Conservation (phyloP, 2,113 vertebrate species). For the Struthio camelus region DNA sequence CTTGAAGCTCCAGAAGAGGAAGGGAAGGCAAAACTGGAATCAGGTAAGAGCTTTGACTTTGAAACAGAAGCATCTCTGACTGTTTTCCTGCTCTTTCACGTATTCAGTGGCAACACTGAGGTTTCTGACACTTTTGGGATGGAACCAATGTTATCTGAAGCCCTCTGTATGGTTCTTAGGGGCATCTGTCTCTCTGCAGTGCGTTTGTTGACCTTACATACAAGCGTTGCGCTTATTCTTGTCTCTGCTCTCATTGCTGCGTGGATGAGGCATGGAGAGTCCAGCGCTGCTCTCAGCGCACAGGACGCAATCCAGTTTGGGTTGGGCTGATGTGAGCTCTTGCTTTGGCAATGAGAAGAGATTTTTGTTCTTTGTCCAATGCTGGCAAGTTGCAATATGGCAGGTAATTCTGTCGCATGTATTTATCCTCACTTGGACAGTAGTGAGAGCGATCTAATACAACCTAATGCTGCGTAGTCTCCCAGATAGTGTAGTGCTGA, state of each 20-base stretch:
- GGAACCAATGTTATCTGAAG: neutral
- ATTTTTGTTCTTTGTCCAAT: neutral
- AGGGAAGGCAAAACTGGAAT: neutral
- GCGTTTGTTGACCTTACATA: rapidly evolving
- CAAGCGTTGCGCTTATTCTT: neutral
- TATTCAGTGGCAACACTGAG: neutral
- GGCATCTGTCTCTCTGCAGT: neutral
- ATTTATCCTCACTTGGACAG: neutral
- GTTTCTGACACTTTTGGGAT: neutral
- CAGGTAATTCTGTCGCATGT: no score
- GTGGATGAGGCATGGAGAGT: neutral
- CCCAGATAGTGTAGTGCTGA: neutral
- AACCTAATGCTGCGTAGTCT: neutral
- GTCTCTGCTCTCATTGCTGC: neutral
- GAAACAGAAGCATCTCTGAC: neutral
- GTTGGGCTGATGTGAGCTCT: neutral
- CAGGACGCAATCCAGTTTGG: neutral
- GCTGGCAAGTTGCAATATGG: neutral
- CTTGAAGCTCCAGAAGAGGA: neutral
- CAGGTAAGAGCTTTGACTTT: slow-evolving; percentile 27
- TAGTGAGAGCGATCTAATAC: neutral
- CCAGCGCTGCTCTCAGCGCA: rapidly evolving
- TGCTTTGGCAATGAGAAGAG: neutral
- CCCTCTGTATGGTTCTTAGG: rapidly evolving
- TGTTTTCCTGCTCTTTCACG: rapidly evolving